A percentile compares a stretch with the other conserved stretches of the same genome.
These are phyloP conservation scores for Chirona hameri DNA, from an alignment of 2,888 invertebrate genomes.

Conservation along the genomic window DNA sequence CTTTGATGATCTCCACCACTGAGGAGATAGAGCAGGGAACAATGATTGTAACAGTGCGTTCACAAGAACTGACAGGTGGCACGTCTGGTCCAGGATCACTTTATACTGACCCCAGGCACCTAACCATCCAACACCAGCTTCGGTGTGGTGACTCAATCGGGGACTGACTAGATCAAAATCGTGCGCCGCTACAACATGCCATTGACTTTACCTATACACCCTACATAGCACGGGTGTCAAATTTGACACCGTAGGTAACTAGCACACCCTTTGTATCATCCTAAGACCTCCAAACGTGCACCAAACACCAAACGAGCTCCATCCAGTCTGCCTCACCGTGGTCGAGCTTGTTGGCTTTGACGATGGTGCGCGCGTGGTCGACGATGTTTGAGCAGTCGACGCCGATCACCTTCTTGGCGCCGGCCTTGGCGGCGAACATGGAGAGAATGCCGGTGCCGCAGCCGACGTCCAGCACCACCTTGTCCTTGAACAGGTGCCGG, in stretches of 20 bases:
- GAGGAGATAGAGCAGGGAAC: background rate
- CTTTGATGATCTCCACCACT: slow-evolving; percentile 42
- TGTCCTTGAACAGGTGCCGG: slow-evolving; percentile 84
- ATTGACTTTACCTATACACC: background rate
- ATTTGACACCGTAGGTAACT: too few species aligned
- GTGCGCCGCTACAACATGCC: too few species aligned
- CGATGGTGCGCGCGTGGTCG: slow-evolving; percentile 92
- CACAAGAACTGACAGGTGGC: too few species aligned
- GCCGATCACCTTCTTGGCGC: slow-evolving; percentile 91
- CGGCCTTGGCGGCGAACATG: slow-evolving; percentile 99
- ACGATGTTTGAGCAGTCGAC: slow-evolving; percentile 99
- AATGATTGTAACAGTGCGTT: too few species aligned
- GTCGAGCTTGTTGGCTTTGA: slow-evolving; percentile 54
- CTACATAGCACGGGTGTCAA: background rate
- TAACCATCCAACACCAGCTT: too few species aligned
- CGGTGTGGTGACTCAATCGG: too few species aligned
- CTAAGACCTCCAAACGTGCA: background rate
- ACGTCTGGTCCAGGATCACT: too few species aligned
- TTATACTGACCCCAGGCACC: too few species aligned
- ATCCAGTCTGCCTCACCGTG: slow-evolving; percentile 35
- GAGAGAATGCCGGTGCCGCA: slow-evolving; percentile 98
- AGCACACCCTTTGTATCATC: too few species aligned
- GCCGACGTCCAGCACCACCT: slow-evolving; percentile 86
- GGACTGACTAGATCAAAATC: too few species aligned
- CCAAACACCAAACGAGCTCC: background rate